Evolutionary conservation across 1,140 invertebrate species (phyloP).

Genomic region (Drosophila neocordata): DNA sequence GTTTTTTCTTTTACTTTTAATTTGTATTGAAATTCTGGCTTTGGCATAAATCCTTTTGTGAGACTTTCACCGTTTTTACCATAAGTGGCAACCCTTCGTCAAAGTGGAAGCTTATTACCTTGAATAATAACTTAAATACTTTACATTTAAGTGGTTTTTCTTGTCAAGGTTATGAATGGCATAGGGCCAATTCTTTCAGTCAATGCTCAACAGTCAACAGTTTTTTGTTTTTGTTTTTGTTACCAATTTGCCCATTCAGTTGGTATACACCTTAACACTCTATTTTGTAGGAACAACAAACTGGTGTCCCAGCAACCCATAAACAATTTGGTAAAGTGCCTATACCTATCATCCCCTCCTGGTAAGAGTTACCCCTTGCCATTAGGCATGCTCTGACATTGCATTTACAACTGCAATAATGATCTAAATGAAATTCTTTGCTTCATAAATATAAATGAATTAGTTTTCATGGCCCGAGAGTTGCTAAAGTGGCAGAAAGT

Average conservation of each 20-base stretch:
- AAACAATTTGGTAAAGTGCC: constrained; percentile 52
- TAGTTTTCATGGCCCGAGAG: constrained; percentile 64
- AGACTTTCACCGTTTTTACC: neutral
- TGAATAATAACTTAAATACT: constrained; percentile 1
- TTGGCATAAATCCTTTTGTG: too few relatives aligned
- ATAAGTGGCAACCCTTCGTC: neutral
- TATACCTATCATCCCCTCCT: neutral
- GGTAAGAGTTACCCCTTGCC: too few relatives aligned
- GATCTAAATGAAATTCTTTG: constrained; percentile 59
- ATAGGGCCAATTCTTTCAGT: neutral
- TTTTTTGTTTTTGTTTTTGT: neutral
- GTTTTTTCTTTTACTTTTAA: too few relatives aligned
- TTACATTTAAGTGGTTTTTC: neutral
- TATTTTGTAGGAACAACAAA: constrained; percentile 1
- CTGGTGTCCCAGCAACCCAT: constrained; percentile 16
- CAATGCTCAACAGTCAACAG: neutral
- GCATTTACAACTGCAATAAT: constrained; percentile 26
- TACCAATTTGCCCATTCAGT: neutral
- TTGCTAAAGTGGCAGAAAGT: constrained; percentile 27
- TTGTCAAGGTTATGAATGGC: neutral
- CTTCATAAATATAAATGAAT: constrained; percentile 78
- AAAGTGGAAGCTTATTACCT: neutral
- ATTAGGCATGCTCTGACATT: neutral
- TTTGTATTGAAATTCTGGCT: too few relatives aligned
- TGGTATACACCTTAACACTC: neutral